Evolutionary conservation across 2,888 invertebrate species (phyloP).

Genomic region (Bedellia somnulentella): DNA sequence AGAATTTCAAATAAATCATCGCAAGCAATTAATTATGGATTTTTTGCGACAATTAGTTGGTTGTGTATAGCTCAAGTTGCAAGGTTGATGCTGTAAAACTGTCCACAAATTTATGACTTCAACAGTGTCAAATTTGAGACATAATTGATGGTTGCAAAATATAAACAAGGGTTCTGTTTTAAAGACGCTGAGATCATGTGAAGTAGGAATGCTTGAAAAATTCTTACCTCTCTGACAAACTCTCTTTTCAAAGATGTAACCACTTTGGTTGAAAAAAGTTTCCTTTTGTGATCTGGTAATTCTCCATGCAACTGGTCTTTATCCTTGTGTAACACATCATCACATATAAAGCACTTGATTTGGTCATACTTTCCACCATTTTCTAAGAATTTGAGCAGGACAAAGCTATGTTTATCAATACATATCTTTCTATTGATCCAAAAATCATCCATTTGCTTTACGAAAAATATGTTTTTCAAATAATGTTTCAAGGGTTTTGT

Average conservation of each 20-base stretch:
- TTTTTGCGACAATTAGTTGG: too few relatives aligned
- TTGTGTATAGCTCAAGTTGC: too few relatives aligned
- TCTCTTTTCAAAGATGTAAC: slow-evolving; percentile 14
- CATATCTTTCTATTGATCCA: slow-evolving; percentile 16
- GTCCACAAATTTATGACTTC: too few relatives aligned
- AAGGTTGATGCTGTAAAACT: too few relatives aligned
- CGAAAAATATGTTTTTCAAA: slow-evolving; percentile 9
- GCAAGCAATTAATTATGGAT: too few relatives aligned
- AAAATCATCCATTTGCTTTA: slow-evolving; percentile 10
- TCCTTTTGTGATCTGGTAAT: slow-evolving; percentile 17
- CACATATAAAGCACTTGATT: slow-evolving; percentile 25
- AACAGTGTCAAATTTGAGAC: too few relatives aligned
- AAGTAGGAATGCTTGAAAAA: too few relatives aligned
- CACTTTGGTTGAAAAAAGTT: slow-evolving; percentile 16
- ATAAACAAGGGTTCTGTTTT: too few relatives aligned
- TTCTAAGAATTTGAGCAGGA: slow-evolving; percentile 15
- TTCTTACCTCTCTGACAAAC: slow-evolving; percentile 28
- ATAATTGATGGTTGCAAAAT: too few relatives aligned
- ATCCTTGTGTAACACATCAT: slow-evolving; percentile 13
- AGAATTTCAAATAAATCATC: too few relatives aligned
- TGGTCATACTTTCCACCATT: slow-evolving; percentile 14
- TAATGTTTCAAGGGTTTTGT: slow-evolving; percentile 10
- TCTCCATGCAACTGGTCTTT: slow-evolving; percentile 19
- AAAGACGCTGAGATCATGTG: too few relatives aligned
- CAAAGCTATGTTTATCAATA: slow-evolving; percentile 16